Base-by-base conservation (phyloP, 2,113 vertebrate genomes). In the Mionectes macconnelli region DNA sequence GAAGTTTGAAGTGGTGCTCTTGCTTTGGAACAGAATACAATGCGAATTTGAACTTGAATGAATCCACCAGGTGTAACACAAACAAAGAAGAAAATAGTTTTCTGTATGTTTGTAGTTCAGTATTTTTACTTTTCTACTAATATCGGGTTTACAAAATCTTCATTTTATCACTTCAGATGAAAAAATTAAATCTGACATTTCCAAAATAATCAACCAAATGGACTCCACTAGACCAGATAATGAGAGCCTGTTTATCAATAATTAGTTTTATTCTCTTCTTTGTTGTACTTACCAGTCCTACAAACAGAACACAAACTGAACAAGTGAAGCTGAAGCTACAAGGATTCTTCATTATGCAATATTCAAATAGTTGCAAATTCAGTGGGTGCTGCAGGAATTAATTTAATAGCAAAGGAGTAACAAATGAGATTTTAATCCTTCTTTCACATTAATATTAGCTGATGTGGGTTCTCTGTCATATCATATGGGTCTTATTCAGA, bases 301-400 rank as follows among this genome's bases (percentile, higher is more conserved):
- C 31, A 84, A 89, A 90, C 11, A 81, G 52, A 90, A 62, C 9
- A 82, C 2, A n/a, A 56, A 81, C 17, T 78, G 37, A 84, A 76
- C 21, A 86, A 79, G 16, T 2, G 2, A 62, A 85, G 8, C 16
- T 68, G 47, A 92, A 95, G 66, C 5, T 17, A 23, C 42, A 78
- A 52, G 10, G 28, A 56, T 63, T 87, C 11, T 87, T 77, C 24
- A 64, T 70, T 56, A 50, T n/a, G 33, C 20, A 77, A 28, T 89
- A 89, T 64, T 84, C 25, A 91, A 64, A 84, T 55, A 84, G 14
- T 80, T 66, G 8, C 28, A 77, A 90, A 86, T 77, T 89, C 20
- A 78, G 7, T 76, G 22, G 33, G 6, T 64, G 6, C 16, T 73
- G 44, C 14, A 56, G 45, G 6, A 73, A 57, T 18, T 5, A 10